Percentiles rank a stretch among this genome's conserved stretches.
These are phyloP conservation scores for Cisticola juncidis DNA, from an alignment of 2,113 vertebrate species.

Conservation along the genomic window DNA sequence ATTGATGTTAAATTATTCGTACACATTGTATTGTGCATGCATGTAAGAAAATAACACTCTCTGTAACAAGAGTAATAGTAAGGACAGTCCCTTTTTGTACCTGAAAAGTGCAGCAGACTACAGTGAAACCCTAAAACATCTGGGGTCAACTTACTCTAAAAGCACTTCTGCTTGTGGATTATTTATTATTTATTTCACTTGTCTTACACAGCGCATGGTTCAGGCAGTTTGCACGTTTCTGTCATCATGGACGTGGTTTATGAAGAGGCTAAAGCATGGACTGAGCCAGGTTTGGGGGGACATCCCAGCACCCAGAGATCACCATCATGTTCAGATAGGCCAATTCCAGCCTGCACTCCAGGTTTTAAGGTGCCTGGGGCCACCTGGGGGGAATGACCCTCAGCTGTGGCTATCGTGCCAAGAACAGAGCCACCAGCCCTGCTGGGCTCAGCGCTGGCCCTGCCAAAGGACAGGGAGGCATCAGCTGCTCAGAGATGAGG, in stretches of 20 bases:
- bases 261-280: neutral
- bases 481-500: neutral
- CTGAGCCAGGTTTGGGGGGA: neutral
- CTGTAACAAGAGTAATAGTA: slow-evolving; percentile 74
- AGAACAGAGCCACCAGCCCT: neutral
- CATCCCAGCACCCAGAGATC: neutral
- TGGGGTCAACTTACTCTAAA: slow-evolving; percentile 23
- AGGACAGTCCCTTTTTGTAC: slow-evolving; percentile 68
- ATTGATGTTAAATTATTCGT: slow-evolving; percentile 67
- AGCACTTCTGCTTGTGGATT: slow-evolving; percentile 25
- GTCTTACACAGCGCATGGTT: neutral
- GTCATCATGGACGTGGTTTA: neutral
- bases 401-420: rapidly evolving
- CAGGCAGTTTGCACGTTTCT: neutral
- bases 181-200: neutral
- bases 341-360: neutral
- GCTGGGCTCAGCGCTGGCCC: neutral
- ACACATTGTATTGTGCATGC: slow-evolving; percentile 71
- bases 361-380: neutral
- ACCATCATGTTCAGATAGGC: neutral
- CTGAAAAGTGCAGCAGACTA: slow-evolving; percentile 63
- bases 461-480: neutral
- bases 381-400: rapidly evolving
- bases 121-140: slow-evolving; percentile 19
- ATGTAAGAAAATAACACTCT: slow-evolving; percentile 73